Evolutionary conservation across 1,140 invertebrate genomes (phyloP).

Genomic region (Wiebesia pumilae): DNA sequence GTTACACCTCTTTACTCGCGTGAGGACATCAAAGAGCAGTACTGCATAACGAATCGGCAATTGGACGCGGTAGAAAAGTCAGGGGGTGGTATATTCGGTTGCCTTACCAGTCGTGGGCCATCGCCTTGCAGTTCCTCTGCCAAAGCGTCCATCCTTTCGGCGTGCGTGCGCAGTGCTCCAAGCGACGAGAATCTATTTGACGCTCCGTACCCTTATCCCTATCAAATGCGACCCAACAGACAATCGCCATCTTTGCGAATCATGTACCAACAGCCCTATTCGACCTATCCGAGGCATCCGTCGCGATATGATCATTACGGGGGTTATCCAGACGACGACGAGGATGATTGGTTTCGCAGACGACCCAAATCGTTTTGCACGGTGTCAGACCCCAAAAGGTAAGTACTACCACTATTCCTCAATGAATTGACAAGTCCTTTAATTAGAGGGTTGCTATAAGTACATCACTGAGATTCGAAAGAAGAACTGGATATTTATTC

Average conservation of each 20-base stretch:
- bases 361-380: slow-evolving; percentile 83
- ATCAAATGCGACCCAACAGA: not conserved
- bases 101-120: slow-evolving; percentile 79
- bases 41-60: slow-evolving; percentile 93
- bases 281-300: slow-evolving; percentile 71
- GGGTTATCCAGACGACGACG: slow-evolving; percentile 8
- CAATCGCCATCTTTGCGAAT: slow-evolving; percentile 73
- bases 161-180: slow-evolving; percentile 88
- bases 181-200: slow-evolving; percentile 90
- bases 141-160: slow-evolving; percentile 85
- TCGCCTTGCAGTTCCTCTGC: slow-evolving; percentile 76
- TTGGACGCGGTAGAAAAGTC: slow-evolving; percentile 88
- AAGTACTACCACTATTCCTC: too few relatives aligned
- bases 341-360: slow-evolving; percentile 79
- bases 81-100: slow-evolving; percentile 87
- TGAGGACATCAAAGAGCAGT: slow-evolving; percentile 91
- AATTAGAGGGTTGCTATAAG: too few relatives aligned
- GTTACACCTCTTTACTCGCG: slow-evolving; percentile 87
- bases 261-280: slow-evolving; percentile 70
- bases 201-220: slow-evolving; percentile 80
- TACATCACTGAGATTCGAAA: too few relatives aligned
- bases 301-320: slow-evolving; percentile 76
- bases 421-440: too few relatives aligned
- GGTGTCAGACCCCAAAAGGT: slow-evolving; percentile 81
- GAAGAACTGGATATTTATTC: too few relatives aligned